Evolutionary conservation across 2,113 vertebrate species (phyloP), one percentile per base, ranked within the genome.

Genomic region (Silurus glanis): DNA sequence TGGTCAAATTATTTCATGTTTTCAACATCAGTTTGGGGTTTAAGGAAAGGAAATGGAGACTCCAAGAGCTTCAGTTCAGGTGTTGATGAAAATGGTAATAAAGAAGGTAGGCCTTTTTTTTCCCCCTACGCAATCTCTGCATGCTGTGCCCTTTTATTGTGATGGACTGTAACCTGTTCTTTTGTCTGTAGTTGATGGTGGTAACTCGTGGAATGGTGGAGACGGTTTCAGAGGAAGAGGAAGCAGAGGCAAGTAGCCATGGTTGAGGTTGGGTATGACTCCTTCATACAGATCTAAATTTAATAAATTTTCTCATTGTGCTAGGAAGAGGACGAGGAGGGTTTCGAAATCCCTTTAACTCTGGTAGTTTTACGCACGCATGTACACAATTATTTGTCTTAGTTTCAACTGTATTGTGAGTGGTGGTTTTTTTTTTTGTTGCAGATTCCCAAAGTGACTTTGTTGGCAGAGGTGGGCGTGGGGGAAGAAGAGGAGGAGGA

Each of bases 1-100:
- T 72, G 0, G 47, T n/a, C 47, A 13, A 51, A 13, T 23, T 75
- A 75, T 75, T 51, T 5, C 12, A 74, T 83, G 28, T 80, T 80
- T 81, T 10, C 7, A 21, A 55, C 47, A 6, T 75, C 51, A 91
- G 90, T 86, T 76, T 45, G 86, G 1, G 85, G 87, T 19, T 87
- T n/a, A 3, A 87, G 85, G 51, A 78, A 59, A 16, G 67, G 61
- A 5, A 90, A 72, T 83, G 88, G 83, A 83, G 92, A 90, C 79
- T 92, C 92, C 80, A 85, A 83, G 78, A 87, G 87, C 25, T 90
- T 80, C n/a, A 83, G 28, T 56, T 84, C 92, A 91, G 92, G 92
- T 93, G 13, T 7, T 75, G 61, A 58, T 74, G 56, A 87, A 23
- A 87, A 90, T 72, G 45, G 49, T 37, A 82, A 85, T 53, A 61